These are phyloP conservation scores for Oscarella lobularis DNA, from an alignment of 37 sponge, comb jelly and placozoan species.

Conservation along the genomic window DNA sequence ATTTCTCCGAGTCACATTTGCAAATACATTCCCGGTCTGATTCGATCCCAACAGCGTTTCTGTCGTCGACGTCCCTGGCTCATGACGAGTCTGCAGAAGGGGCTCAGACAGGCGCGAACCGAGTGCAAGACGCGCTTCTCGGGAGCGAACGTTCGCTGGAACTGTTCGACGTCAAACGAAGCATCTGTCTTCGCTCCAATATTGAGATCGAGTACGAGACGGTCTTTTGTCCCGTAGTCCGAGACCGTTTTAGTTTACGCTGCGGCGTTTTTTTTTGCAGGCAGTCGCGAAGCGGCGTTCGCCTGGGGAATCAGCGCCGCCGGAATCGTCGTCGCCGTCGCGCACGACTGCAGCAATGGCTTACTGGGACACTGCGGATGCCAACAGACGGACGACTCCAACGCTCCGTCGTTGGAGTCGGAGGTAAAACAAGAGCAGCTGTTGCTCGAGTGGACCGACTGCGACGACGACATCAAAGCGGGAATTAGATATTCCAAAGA, in stretches of 20 bases:
- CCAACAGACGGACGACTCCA: not conserved
- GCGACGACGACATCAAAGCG: not conserved
- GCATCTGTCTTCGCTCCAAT: not conserved
- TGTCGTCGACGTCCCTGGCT: not conserved
- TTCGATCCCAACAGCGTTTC: not conserved
- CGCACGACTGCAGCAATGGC: not conserved
- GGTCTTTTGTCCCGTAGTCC: too few species aligned
- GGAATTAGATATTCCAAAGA: not conserved
- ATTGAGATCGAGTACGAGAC: not conserved
- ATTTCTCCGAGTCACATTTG: not conserved
- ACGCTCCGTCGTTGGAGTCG: not conserved
- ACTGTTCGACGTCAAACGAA: not conserved
- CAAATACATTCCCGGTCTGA: not conserved
- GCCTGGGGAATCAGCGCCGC: not conserved
- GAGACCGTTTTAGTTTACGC: too few species aligned
- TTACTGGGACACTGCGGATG: not conserved
- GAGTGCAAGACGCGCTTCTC: not conserved
- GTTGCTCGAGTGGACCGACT: not conserved
- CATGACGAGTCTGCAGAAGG: not conserved
- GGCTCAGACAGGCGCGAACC: not conserved
- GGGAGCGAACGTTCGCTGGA: not conserved
- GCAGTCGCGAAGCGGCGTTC: not conserved
- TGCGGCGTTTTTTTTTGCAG: not conserved
- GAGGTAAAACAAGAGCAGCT: not conserved
- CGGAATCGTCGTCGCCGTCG: not conserved